phyloP scores from a whole-genome alignment of 2,888 invertebrate genomes.

The Microplitis manilae region DNA sequence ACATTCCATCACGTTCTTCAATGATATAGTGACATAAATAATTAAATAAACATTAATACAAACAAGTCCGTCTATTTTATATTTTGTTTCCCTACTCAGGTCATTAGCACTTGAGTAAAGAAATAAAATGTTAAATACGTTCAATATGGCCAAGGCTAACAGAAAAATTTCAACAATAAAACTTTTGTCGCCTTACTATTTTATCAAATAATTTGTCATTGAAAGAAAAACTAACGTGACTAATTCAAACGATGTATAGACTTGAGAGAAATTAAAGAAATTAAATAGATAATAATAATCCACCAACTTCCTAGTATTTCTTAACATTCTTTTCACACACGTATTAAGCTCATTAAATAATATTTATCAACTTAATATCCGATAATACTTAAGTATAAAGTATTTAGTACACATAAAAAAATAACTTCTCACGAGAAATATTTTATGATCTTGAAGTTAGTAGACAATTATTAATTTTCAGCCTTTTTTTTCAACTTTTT shows the following conservation, averaged over 20 bases:
- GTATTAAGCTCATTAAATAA: not conserved
- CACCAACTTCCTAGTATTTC: not conserved
- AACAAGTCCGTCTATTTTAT: not conserved
- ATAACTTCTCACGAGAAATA: not conserved
- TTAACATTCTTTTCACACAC: not conserved
- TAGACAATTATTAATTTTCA: too few relatives aligned
- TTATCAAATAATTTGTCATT: constrained; percentile 2
- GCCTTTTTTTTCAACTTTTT: too few relatives aligned
- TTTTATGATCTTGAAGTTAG: too few relatives aligned
- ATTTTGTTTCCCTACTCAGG: not conserved
- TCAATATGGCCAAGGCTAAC: not conserved
- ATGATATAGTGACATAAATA: not conserved
- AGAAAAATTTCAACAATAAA: not conserved
- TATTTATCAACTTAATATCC: not conserved
- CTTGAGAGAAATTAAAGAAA: not conserved
- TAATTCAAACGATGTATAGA: not conserved
- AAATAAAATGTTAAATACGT: not conserved
- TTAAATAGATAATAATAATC: not conserved
- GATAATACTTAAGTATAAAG: not conserved
- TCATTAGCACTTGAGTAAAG: constrained; percentile 1
- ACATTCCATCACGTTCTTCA: not conserved
- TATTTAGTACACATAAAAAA: not conserved
- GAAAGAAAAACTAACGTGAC: not conserved
- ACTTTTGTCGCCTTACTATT: constrained; percentile 5
- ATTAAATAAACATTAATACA: not conserved